Conservation (phyloP, 2,797 vertebrate species). For the Allobates femoralis region DNA sequence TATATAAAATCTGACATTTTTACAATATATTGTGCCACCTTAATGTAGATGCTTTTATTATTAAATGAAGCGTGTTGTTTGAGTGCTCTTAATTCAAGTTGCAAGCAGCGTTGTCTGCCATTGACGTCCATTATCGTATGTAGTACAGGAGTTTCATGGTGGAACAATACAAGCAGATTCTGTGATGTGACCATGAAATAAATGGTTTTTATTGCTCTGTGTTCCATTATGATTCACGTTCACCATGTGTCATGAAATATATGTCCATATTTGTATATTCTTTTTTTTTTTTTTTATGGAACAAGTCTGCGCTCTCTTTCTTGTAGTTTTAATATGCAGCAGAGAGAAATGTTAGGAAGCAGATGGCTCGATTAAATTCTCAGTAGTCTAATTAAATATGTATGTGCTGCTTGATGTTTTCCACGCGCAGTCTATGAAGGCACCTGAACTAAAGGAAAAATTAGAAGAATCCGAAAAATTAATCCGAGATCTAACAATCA, state of each 20-base stretch:
- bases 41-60: too few relatives aligned
- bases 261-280: not conserved
- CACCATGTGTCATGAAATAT: not conserved
- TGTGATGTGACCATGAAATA: not conserved
- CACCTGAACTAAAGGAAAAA: slow-evolving; percentile 96
- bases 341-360: slow-evolving; percentile 9
- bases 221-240: not conserved
- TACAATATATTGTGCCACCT: too few relatives aligned
- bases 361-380: slow-evolving; percentile 17
- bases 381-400: slow-evolving; percentile 16
- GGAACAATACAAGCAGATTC: not conserved
- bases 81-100: not conserved
- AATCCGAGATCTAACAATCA: slow-evolving; percentile 95
- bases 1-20: too few relatives aligned
- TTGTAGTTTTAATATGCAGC: slow-evolving; percentile 2
- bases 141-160: not conserved
- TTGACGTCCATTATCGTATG: not conserved
- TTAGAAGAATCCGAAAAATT: slow-evolving; percentile 97
- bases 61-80: too few relatives aligned
- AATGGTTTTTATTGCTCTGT: not conserved
- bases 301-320: not conserved
- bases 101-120: not conserved
- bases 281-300: not conserved
- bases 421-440: slow-evolving; percentile 89
- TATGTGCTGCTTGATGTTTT: slow-evolving; percentile 24